A percentile compares a stretch with the other conserved stretches of the same genome.
Evolutionary conservation across 1,140 invertebrate species (phyloP).

Genomic region (Drosophila ercepeae): DNA sequence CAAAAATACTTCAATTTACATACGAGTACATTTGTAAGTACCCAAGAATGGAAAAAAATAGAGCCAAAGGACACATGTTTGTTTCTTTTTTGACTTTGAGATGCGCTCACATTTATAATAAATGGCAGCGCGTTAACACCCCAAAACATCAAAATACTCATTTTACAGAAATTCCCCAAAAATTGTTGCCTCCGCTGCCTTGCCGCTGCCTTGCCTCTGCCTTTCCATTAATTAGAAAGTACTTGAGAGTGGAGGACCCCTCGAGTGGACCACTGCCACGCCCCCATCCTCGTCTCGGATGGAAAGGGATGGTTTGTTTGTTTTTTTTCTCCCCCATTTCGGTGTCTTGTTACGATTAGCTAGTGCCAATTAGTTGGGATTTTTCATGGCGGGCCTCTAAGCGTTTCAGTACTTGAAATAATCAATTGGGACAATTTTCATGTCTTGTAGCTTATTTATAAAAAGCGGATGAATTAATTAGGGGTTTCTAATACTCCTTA

Average conservation of each 20-base stretch:
- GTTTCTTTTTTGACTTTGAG: constrained; percentile 29
- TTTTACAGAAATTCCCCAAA: constrained; percentile 75
- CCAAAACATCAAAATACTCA: constrained; percentile 61
- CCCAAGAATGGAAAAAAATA: constrained; percentile 1
- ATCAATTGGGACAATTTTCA: constrained; percentile 5
- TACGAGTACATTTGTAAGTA: constrained; percentile 17
- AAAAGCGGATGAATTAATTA: neutral
- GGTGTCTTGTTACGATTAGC: constrained; percentile 59
- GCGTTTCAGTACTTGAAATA: neutral
- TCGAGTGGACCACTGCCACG: constrained; percentile 46
- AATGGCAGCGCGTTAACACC: constrained; percentile 80
- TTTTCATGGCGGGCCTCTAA: constrained; percentile 3
- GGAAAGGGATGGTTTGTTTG: constrained; percentile 61
- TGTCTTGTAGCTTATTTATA: neutral
- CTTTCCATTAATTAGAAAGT: constrained; percentile 63
- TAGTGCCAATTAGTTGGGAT: constrained; percentile 35
- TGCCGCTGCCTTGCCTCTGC: neutral
- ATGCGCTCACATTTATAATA: constrained; percentile 60
- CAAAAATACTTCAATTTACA: constrained; percentile 35
- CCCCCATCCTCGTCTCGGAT: constrained; percentile 19
- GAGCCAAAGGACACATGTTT: constrained; percentile 19
- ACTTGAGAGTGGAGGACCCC: constrained; percentile 32
- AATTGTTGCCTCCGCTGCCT: constrained; percentile 6
- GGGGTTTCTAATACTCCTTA: too few relatives aligned
- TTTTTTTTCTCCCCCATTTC: constrained; percentile 51